These are phyloP conservation scores for Dicentrarchus labrax DNA, from an alignment of 2,113 vertebrate genomes.

Conservation along the genomic window DNA sequence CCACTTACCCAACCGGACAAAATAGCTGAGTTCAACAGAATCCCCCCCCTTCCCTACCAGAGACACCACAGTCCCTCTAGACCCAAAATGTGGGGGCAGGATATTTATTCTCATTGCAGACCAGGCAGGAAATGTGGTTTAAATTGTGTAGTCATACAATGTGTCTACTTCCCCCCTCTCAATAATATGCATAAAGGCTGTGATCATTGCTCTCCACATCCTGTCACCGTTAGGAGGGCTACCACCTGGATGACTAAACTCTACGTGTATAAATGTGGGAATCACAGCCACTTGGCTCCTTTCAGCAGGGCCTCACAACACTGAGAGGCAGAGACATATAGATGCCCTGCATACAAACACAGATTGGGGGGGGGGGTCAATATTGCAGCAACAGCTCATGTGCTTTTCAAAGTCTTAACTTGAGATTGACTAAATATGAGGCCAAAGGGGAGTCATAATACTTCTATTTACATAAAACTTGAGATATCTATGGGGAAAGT, in stretches of 20 bases:
- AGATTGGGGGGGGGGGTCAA: conserved; percentile 27
- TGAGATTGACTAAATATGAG: conserved; percentile 31
- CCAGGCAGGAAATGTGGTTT: conserved; percentile 65
- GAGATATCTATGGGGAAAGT: neutral
- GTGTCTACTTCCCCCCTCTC: conserved; percentile 41
- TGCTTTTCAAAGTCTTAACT: conserved; percentile 47
- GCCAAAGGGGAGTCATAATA: conserved; percentile 19
- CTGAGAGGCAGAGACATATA: conserved; percentile 13
- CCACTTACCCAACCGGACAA: conserved; percentile 42
- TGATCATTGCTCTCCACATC: conserved; percentile 61
- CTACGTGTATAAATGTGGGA: conserved; percentile 56
- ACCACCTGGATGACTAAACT: conserved; percentile 62
- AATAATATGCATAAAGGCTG: conserved; percentile 51
- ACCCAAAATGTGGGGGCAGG: conserved; percentile 13
- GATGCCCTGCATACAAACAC: conserved; percentile 46
- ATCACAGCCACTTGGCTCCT: conserved; percentile 47
- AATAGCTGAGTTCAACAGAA: conserved; percentile 5
- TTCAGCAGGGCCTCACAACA: conserved; percentile 14
- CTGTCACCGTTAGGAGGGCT: conserved; percentile 65
- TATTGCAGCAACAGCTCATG: conserved; percentile 52
- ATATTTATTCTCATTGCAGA: conserved; percentile 69
- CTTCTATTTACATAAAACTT: conserved; percentile 32
- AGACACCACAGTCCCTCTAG: conserved; percentile 26
- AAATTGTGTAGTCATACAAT: conserved; percentile 66
- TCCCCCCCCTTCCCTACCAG: neutral